Evolutionary conservation across 1,140 invertebrate genomes (phyloP).

Genomic region (Cardiocondyla obscurior): DNA sequence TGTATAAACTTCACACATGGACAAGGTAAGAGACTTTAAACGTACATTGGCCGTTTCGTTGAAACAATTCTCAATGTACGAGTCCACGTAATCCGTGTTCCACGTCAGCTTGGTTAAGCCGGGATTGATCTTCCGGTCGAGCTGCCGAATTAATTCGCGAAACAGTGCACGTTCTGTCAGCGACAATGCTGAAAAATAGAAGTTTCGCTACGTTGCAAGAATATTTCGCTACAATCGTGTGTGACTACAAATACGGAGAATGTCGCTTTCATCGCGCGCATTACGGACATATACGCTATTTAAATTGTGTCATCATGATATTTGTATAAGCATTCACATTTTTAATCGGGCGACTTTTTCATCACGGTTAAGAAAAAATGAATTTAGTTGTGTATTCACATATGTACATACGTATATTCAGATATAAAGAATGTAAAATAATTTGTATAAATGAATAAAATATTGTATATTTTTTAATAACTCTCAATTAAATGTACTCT

Average conservation of each 20-base stretch:
- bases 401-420: not conserved
- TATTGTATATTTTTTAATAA: not conserved
- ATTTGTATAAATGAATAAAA: not conserved
- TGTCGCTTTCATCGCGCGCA: slow-evolving; percentile 5
- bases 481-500: not conserved
- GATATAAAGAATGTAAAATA: not conserved
- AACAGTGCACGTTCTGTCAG: slow-evolving; percentile 85
- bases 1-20: slow-evolving; percentile 22
- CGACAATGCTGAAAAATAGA: slow-evolving; percentile 81
- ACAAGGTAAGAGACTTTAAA: slow-evolving; percentile 19
- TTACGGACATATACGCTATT: not conserved
- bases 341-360: not conserved
- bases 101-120: slow-evolving; percentile 92
- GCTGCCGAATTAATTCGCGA: slow-evolving; percentile 84
- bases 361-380: not conserved
- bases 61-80: slow-evolving; percentile 91
- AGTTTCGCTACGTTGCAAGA: slow-evolving; percentile 42
- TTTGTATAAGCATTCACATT: slow-evolving; percentile 27
- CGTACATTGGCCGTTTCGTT: slow-evolving; percentile 87
- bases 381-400: not conserved
- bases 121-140: slow-evolving; percentile 91
- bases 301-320: slow-evolving; percentile 32
- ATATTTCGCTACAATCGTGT: slow-evolving; percentile 8
- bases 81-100: slow-evolving; percentile 89
- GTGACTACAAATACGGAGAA: slow-evolving; percentile 4